Base-by-base conservation (phyloP, 2,113 vertebrate species). In the Thalassarche chlororhynchos region DNA sequence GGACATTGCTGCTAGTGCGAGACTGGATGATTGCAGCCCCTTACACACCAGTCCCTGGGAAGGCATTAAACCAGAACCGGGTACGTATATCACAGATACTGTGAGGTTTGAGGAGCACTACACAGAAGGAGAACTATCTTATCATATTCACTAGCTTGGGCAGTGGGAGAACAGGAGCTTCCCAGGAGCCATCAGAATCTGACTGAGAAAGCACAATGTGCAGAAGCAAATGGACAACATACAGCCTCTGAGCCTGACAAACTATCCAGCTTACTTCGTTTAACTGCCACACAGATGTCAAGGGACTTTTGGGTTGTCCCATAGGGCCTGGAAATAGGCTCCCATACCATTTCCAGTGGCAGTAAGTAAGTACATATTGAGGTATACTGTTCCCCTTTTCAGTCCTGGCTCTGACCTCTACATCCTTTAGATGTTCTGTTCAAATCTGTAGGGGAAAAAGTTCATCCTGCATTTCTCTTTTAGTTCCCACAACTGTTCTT, bases 1-100 rank as follows among this genome's bases (percentile, higher is more conserved):
- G 65, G 44, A 66, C 42, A 13, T 9, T 34, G 82, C 44, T 86
- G 71, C 76, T 57, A 10, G 29, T 46, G 34, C 0, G 5, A 91
- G 55, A 19, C 2, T 7, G 55, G 69, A 61, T 74, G 49, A 57
- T 57, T 31, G 57, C 36, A 91, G 60, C 40, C 40, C 23, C 28
- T 29, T 31, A 3, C 9, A 32, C 44, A 54, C 46, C 31, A 32
- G 29, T 17, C 68, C 64, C 44, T 46, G 44, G 52, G 68, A 84
- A 92, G 66, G 87, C 38, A 47, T 69, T 52, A 46, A 83, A 77
- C 38, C 64, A 78, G 54, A 60, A 62, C 40, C 2, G 1, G 9
- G 3, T 36, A 21, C 0, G 0, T 44, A 13, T 12, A 3, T 23
- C 28, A 34, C 2, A 3, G 78, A 36, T 23, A 6, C 42, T 40